Evolutionary conservation across 2,113 vertebrate genomes (phyloP).

Genomic region (Danionella cerebrum): DNA sequence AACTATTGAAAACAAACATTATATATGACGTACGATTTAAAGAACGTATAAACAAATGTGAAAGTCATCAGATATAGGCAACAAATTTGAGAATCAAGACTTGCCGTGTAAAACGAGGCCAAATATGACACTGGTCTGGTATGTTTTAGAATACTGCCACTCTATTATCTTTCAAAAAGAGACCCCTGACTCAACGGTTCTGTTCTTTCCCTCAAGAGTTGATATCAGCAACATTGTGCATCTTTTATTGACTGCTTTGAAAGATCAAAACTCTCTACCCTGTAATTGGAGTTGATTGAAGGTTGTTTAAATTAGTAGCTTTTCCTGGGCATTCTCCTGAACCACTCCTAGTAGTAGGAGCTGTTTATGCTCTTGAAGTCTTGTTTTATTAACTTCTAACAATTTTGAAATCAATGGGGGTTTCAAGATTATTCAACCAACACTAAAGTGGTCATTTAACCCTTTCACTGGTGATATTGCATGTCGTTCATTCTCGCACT

Average conservation of each 20-base stretch:
- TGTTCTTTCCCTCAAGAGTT: too few relatives aligned
- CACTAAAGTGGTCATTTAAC: slow-evolving; percentile 14
- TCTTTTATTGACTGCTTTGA: slow-evolving; percentile 13
- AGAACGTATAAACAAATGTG: too few relatives aligned
- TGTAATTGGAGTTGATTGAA: background rate
- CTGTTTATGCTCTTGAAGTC: slow-evolving; percentile 18
- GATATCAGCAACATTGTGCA: slow-evolving; percentile 20
- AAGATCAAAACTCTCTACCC: background rate
- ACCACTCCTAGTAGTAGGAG: background rate
- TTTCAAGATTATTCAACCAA: background rate
- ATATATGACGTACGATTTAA: too few relatives aligned
- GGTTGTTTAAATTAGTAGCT: background rate
- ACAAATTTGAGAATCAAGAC: too few relatives aligned
- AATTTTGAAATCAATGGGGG: background rate
- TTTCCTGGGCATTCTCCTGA: background rate
- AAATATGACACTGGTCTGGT: too few relatives aligned
- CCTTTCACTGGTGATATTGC: slow-evolving; percentile 32
- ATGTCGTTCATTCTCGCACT: slow-evolving; percentile 42
- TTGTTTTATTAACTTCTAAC: background rate
- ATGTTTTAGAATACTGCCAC: too few relatives aligned
- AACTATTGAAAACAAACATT: too few relatives aligned
- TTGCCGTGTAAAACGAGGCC: too few relatives aligned
- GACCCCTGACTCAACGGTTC: too few relatives aligned
- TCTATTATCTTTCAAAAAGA: too few relatives aligned
- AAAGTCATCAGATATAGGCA: too few relatives aligned